A percentile compares a stretch with the other conserved stretches of the same genome.
phyloP scores from a whole-genome alignment of 2,113 vertebrate species.

The Ammodramus savannarum region DNA sequence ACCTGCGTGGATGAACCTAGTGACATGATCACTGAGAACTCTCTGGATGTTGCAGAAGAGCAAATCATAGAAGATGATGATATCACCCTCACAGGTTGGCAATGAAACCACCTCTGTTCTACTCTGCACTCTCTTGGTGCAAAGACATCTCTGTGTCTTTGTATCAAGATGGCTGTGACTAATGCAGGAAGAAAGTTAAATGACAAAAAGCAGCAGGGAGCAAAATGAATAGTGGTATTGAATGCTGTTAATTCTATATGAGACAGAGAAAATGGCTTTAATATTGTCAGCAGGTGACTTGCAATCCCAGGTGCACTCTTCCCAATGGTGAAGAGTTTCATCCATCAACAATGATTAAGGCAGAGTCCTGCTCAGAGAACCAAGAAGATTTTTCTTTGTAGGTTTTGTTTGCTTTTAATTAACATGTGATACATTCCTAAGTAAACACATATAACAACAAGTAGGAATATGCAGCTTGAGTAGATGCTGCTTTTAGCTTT shows the following conservation, averaged over 20 bases:
- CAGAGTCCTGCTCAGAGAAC: neutral
- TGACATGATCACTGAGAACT: slow-evolving; percentile 80
- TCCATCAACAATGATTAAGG: neutral
- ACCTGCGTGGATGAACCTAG: slow-evolving; percentile 80
- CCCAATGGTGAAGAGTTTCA: neutral
- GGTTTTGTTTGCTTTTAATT: neutral
- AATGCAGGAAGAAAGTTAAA: neutral
- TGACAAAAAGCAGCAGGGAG: neutral
- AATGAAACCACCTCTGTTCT: neutral
- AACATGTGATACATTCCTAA: neutral
- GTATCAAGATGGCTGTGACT: neutral
- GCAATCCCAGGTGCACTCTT: neutral
- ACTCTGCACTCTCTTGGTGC: neutral
- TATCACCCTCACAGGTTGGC: slow-evolving; percentile 79
- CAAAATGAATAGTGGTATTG: neutral
- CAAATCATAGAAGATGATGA: slow-evolving; percentile 82
- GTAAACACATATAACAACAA: neutral
- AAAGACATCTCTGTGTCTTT: neutral
- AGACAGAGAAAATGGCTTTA: neutral
- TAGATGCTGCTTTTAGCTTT: neutral
- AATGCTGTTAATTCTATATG: neutral
- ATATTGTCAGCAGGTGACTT: neutral
- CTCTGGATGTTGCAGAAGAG: slow-evolving; percentile 79
- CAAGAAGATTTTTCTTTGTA: neutral
- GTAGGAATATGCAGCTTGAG: neutral